A percentile compares a stretch with the other conserved stretches of the same genome.
Evolutionary conservation across 2,888 invertebrate genomes (phyloP).

Genomic region (Abrostola triplasia): DNA sequence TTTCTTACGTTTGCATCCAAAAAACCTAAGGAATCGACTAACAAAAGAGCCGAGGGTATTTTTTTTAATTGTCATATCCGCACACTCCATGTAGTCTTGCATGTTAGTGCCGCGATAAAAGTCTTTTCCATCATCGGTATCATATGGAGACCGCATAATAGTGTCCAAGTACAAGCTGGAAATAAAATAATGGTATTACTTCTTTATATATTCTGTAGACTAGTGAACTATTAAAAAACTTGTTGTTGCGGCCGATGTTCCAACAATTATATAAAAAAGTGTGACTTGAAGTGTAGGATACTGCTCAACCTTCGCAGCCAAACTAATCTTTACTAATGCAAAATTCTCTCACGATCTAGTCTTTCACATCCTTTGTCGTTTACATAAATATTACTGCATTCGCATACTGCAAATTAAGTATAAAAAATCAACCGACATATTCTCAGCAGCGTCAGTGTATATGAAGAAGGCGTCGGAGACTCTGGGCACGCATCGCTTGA

Average conservation of each 20-base stretch:
- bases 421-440: constrained; percentile 67
- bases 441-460: constrained; percentile 78
- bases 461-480: constrained; percentile 83
- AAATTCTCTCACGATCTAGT: too few species aligned
- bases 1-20: constrained; percentile 48
- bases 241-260: too few species aligned
- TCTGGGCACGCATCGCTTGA: constrained; percentile 78
- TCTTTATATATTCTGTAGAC: too few species aligned
- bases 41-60: constrained; percentile 35
- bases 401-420: too few species aligned
- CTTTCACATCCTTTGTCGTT: too few species aligned
- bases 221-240: too few species aligned
- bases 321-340: too few species aligned
- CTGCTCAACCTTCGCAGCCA: too few species aligned
- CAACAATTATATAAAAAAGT: too few species aligned
- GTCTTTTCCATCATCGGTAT: constrained; percentile 58
- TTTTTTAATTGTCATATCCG: constrained; percentile 23
- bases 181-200: constrained; percentile 23
- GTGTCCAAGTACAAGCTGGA: constrained; percentile 76
- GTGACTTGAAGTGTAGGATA: too few species aligned
- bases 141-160: constrained; percentile 79
- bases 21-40: constrained; percentile 35
- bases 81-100: constrained; percentile 54
- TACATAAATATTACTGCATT: too few species aligned
- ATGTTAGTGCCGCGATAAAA: constrained; percentile 56